Percentiles rank a stretch among this genome's conserved stretches.
Evolutionary conservation across 2,797 vertebrate genomes (phyloP).

Genomic region (Choloepus didactylus): DNA sequence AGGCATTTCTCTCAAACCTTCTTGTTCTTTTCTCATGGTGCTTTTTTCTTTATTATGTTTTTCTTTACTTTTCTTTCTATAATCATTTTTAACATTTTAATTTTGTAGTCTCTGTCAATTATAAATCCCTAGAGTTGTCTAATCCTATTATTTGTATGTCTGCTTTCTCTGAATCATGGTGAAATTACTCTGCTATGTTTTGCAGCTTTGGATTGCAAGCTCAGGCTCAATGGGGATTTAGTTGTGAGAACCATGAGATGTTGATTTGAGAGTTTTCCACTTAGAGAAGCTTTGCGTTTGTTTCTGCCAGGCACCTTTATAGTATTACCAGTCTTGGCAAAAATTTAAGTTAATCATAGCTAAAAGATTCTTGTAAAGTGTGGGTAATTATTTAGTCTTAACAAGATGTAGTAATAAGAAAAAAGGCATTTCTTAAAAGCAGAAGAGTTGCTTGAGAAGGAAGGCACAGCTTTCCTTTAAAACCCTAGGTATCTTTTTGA

Average conservation of each 20-base stretch:
- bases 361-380: not conserved
- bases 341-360: not conserved
- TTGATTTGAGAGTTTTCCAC: not conserved
- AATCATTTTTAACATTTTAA: not conserved
- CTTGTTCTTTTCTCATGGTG: not conserved
- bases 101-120: not conserved
- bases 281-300: not conserved
- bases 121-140: not conserved
- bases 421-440: not conserved
- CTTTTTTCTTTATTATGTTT: not conserved
- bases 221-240: not conserved
- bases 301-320: not conserved
- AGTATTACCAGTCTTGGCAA: not conserved
- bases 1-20: not conserved
- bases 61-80: not conserved
- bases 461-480: not conserved
- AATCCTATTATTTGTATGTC: not conserved
- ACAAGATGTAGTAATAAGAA: not conserved
- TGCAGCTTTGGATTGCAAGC: not conserved
- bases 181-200: not conserved
- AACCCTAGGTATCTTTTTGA: not conserved
- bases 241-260: not conserved
- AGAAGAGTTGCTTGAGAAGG: not conserved
- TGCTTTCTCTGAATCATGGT: not conserved
- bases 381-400: too few relatives aligned